Percentiles rank a stretch among this genome's conserved stretches.
phyloP scores from a whole-genome alignment of 2,113 vertebrate genomes.

The Siniperca knerii region DNA sequence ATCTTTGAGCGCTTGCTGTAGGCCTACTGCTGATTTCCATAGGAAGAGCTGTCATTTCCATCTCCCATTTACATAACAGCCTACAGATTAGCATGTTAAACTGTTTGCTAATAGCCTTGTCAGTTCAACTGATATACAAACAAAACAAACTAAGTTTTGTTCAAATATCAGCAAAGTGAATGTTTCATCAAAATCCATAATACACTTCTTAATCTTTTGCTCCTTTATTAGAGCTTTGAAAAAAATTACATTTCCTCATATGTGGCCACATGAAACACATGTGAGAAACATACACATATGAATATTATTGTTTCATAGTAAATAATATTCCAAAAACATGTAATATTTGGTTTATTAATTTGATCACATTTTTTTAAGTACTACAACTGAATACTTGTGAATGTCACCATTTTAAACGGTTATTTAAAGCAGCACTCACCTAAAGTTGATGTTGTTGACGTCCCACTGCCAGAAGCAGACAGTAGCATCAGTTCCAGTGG shows the following conservation, averaged over 20 bases:
- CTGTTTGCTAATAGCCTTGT: not conserved
- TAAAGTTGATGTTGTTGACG: conserved; percentile 90
- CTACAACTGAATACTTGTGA: not conserved
- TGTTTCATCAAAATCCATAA: not conserved
- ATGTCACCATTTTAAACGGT: not conserved
- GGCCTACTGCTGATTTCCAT: too few relatives aligned
- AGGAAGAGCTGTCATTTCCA: too few relatives aligned
- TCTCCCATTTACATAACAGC: too few relatives aligned
- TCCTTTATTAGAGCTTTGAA: not conserved
- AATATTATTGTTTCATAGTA: not conserved
- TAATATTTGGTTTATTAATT: not conserved
- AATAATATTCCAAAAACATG: not conserved
- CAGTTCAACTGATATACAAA: not conserved
- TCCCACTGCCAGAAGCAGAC: conserved; percentile 99
- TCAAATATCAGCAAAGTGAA: not conserved
- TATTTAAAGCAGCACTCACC: conserved; percentile 81
- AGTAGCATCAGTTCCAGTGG: conserved; percentile 96
- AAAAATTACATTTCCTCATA: not conserved
- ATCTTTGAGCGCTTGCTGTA: not conserved
- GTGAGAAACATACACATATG: not conserved
- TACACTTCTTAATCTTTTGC: not conserved
- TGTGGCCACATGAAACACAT: not conserved
- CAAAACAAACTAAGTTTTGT: not conserved
- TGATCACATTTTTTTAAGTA: not conserved
- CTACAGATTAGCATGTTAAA: too few relatives aligned